phyloP scores from a whole-genome alignment of 2,113 vertebrate genomes.

The Gobius niger region DNA sequence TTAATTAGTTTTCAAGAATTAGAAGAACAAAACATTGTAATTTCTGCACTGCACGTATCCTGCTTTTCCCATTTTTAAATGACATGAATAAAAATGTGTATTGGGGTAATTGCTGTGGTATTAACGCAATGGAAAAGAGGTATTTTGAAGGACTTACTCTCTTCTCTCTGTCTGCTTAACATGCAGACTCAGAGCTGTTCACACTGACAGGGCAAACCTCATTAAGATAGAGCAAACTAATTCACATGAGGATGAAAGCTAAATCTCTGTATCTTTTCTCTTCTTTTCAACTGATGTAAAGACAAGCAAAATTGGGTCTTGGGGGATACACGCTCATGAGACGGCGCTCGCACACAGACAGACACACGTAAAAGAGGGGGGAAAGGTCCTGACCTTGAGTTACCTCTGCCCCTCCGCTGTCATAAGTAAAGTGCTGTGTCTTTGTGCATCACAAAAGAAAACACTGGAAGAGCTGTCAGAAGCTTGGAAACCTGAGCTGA shows the following conservation, averaged over 20 bases:
- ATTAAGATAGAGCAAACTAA: slow-evolving; percentile 74
- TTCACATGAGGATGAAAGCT: slow-evolving; percentile 65
- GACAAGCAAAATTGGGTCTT: slow-evolving; percentile 59
- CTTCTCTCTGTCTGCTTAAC: slow-evolving; percentile 66
- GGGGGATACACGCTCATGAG: slow-evolving; percentile 36
- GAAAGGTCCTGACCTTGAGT: slow-evolving; percentile 30
- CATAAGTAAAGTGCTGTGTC: slow-evolving; percentile 14
- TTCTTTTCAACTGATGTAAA: slow-evolving; percentile 45
- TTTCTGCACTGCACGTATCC: slow-evolving; percentile 25
- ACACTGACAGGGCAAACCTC: slow-evolving; percentile 68
- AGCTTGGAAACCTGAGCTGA: slow-evolving; percentile 24
- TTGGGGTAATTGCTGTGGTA: slow-evolving; percentile 63
- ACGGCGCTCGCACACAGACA: slow-evolving; percentile 21
- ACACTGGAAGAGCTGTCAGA: slow-evolving; percentile 22
- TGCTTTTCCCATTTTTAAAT: slow-evolving; percentile 60
- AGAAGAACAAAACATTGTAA: slow-evolving; percentile 16
- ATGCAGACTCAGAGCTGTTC: slow-evolving; percentile 56
- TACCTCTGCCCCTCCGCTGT: slow-evolving; percentile 36
- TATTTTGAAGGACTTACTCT: slow-evolving; percentile 53
- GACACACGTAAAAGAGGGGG: slow-evolving; percentile 34
- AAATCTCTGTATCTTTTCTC: slow-evolving; percentile 58
- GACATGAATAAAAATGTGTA: slow-evolving; percentile 64
- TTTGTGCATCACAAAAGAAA: not conserved
- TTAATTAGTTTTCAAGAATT: slow-evolving; percentile 70
- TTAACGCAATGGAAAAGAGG: slow-evolving; percentile 48